Evolutionary conservation across 37 sponge, comb jelly and placozoan genomes (phyloP), one percentile per base, ranked within the genome.

Genomic region (Eunapius fragilis): DNA sequence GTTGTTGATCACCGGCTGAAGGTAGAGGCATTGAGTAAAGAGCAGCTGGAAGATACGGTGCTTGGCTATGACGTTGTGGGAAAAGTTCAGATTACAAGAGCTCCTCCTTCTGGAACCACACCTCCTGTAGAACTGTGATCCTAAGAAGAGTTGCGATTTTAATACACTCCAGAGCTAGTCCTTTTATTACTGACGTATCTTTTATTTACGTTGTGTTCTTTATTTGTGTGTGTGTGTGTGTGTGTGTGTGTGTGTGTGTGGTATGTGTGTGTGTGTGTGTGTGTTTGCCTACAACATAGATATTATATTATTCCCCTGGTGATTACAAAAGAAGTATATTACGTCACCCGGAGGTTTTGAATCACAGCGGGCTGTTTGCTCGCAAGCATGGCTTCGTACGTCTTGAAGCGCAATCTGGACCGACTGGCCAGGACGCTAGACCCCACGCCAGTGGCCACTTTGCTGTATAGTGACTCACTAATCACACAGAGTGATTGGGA

Each of bases 401-500:
- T 68, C 36, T 69, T 80, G 31, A 31, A 68, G 35, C 3, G 25
- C 34, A 68, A 68, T 33, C 30, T 80, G 5, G 35, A 67, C 36
- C 31, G 32, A 14, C 80, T 80, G 69, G 68, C 80, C 69, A 80
- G 17, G 67, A n/a, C 37, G 25, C 69, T 80, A 34, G 80, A 80
- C 31, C 82, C 82, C 45, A 14, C 19, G 31, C 28, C 28, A 13
- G 28, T 82, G 17, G 32, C 83, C 31, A 82, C 83, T 11, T 32
- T 17, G n/a, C 83, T 82, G 45, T 36, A 47, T 47, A 33, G 72
- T 30, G 48, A 35, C 17, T 72, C 32, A 25, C 32, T 82, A 2
- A 36, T 82, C 23, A 45, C 32, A 3, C 45, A 37, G 27, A n/a
- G 31, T 27, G 73, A 11, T 37, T 82, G 83, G 83, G 83, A 82